Evolutionary conservation across 2,888 invertebrate species (phyloP), one percentile per base, ranked within the genome.

Genomic region (Drosophila colorata): DNA sequence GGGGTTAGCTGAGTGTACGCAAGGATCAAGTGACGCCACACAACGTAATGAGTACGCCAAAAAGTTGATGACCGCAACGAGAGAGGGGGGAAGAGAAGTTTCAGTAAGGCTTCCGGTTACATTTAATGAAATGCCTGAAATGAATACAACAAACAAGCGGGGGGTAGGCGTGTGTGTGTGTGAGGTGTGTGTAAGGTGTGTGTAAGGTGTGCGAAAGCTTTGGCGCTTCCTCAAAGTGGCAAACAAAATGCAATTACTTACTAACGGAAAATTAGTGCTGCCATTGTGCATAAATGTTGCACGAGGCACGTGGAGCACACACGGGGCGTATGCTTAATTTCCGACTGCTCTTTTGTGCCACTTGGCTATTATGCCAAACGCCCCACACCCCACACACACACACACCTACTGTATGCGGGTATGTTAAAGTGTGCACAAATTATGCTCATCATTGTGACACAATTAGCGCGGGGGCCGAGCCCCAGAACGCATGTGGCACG

Each of bases 361-460:
- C 7, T 28, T 1, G 20, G 20, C 20, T 20, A 20, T 20, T 20
- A 20, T 20, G 20, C 20, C 20, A 25, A 8, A 25, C 25, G 7
- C 23, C 5, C 23, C 25, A 8, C 25, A 28, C 25, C 4, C 23
- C 7, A 28, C 28, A 20, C 20, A 20, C 20, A 20, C 20, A 20
- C 20, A 20, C 20, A 3, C 20, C 0, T 0, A 4, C 28, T 11
- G 33, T 0, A 6, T 11, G n/a, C 43, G 25, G 46, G 41, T 49
- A 35, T 57, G 60, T 57, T 33, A 25, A 47, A 53, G 69, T 63
- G 83, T 68, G 68, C 61, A 80, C 57, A 86, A 83, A 87, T 83
- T 85, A 77, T 88, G 88, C 88, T 88, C 83, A 88, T 84, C 83
- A 88, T 86, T 88, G 83, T 88, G 83, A 84, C 83, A 84, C 83